Percentiles rank a stretch among this genome's conserved stretches.
phyloP scores from a whole-genome alignment of 2,113 vertebrate genomes.

The Sisor rabdophorus region DNA sequence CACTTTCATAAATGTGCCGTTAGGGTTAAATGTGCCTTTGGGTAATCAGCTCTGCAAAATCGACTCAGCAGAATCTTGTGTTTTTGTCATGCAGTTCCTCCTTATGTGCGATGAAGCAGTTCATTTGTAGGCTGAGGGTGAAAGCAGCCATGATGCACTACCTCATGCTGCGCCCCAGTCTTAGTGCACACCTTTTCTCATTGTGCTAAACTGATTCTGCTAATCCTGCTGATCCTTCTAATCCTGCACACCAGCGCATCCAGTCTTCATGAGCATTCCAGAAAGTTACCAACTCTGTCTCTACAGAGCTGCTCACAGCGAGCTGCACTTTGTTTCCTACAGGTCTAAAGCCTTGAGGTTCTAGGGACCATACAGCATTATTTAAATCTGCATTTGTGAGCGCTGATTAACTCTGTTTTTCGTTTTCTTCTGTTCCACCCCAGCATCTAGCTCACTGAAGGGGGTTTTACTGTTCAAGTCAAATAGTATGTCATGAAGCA shows the following conservation, averaged over 20 bases:
- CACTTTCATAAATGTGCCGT: no score
- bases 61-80: background rate
- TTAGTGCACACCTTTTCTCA: background rate
- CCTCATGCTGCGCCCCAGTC: slow-evolving; percentile 32
- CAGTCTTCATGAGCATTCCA: background rate
- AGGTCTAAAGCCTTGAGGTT: background rate
- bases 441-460: background rate
- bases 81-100: background rate
- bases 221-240: slow-evolving; percentile 25
- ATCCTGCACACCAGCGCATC: background rate
- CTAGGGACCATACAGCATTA: background rate
- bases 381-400: background rate
- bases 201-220: slow-evolving; percentile 16
- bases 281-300: background rate
- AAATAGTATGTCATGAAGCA: background rate
- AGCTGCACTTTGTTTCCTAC: background rate
- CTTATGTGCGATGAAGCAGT: background rate
- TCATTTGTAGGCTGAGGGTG: background rate
- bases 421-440: background rate
- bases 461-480: background rate
- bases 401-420: background rate
- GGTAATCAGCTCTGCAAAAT: background rate
- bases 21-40: background rate
- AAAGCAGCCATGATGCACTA: slow-evolving; percentile 38
- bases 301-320: no score